These are phyloP conservation scores for Urosaurus nigricauda DNA, from an alignment of 2,797 vertebrate genomes.

Conservation along the genomic window DNA sequence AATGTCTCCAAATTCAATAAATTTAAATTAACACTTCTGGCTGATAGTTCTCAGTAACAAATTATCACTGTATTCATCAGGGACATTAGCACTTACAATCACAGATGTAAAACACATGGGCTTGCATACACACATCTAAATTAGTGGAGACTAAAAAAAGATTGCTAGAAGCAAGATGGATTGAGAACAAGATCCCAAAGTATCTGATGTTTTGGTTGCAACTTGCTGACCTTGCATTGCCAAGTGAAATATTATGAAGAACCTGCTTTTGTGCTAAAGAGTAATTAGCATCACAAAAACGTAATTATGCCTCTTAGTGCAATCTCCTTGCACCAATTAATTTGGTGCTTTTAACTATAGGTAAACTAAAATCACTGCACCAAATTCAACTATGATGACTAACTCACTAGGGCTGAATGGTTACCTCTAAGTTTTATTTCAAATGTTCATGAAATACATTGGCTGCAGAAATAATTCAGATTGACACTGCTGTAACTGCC, in stretches of 20 bases:
- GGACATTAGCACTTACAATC: slow-evolving; percentile 64
- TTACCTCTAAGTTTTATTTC: neutral
- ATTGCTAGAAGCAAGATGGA: slow-evolving; percentile 39
- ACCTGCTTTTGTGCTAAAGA: slow-evolving; percentile 42
- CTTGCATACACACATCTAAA: slow-evolving; percentile 46
- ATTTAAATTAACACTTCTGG: slow-evolving; percentile 69
- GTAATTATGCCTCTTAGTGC: neutral
- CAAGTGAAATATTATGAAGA: slow-evolving; percentile 37
- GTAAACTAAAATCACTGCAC: neutral
- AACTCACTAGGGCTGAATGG: rapidly evolving
- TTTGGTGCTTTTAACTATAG: slow-evolving; percentile 16
- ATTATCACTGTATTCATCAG: slow-evolving; percentile 61
- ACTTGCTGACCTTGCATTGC: slow-evolving; percentile 38
- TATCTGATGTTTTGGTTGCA: slow-evolving; percentile 42
- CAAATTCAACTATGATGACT: neutral
- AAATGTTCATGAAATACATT: no score
- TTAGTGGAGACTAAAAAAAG: slow-evolving; percentile 59
- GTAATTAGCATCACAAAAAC: slow-evolving; percentile 26
- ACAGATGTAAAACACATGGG: slow-evolving; percentile 54
- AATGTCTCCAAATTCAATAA: slow-evolving; percentile 56
- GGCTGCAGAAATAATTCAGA: no score
- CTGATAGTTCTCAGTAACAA: slow-evolving; percentile 67
- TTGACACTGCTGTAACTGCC: no score
- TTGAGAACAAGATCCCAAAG: slow-evolving; percentile 34
- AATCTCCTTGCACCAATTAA: neutral